These are phyloP conservation scores for Omphaloscelis lunosa DNA, from an alignment of 2,888 invertebrate genomes.

Conservation along the genomic window DNA sequence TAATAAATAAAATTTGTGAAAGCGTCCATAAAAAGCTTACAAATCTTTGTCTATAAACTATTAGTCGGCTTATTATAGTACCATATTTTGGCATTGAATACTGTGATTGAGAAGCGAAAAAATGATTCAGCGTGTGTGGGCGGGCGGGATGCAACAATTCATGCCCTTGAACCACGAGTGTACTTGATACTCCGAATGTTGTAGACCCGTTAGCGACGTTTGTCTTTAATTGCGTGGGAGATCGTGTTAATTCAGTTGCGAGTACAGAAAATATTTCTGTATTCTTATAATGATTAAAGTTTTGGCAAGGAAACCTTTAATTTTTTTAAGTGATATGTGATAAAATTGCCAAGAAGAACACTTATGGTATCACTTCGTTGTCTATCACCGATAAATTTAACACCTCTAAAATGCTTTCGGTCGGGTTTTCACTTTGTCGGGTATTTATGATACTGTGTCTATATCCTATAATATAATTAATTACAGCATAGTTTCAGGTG, in stretches of 20 bases:
- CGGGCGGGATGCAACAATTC: constrained; percentile 84
- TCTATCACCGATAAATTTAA: too few relatives aligned
- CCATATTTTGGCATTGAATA: constrained; percentile 78
- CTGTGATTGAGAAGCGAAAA: constrained; percentile 78
- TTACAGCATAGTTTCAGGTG: neutral
- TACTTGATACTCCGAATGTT: constrained; percentile 63
- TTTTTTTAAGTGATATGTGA: neutral
- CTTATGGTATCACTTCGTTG: neutral
- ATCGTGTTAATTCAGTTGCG: constrained; percentile 61
- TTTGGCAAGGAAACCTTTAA: constrained; percentile 7
- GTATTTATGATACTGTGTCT: neutral
- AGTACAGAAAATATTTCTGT: constrained; percentile 4
- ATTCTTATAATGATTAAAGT: constrained; percentile 7
- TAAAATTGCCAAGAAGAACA: neutral
- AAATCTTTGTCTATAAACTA: constrained; percentile 34
- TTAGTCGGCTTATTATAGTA: constrained; percentile 51
- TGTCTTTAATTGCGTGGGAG: constrained; percentile 74
- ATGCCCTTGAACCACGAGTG: constrained; percentile 83
- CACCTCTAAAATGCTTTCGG: neutral
- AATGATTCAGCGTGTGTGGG: constrained; percentile 85
- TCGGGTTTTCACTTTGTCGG: neutral
- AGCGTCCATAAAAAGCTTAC: constrained; percentile 14
- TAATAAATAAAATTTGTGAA: neutral
- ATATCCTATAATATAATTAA: neutral
- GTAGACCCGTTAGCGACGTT: constrained; percentile 70